A percentile compares a stretch with the other conserved stretches of the same genome.
Evolutionary conservation across 2,113 vertebrate genomes (phyloP).

Genomic region (Alosa alosa): DNA sequence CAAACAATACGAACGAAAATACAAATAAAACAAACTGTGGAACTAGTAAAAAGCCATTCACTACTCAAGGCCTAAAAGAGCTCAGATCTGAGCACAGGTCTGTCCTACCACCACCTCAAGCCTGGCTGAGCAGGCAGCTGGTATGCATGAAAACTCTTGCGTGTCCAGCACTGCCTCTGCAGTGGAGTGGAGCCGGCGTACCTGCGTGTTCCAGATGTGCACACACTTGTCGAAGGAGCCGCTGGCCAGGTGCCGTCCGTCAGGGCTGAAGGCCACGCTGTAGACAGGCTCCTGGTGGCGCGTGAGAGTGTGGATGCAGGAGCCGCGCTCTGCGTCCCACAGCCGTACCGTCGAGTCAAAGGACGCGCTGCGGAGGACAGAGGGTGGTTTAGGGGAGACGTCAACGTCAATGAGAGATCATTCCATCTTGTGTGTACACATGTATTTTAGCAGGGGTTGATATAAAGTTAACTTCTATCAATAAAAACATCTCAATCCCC

Average conservation of each 20-base stretch:
- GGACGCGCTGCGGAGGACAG: slow-evolving; percentile 77
- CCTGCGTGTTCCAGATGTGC: slow-evolving; percentile 99
- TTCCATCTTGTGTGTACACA: background rate
- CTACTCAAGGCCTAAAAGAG: too few species aligned
- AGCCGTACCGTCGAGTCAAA: slow-evolving; percentile 97
- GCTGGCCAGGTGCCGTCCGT: slow-evolving; percentile 94
- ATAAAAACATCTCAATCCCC: too few species aligned
- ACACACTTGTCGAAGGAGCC: slow-evolving; percentile 99
- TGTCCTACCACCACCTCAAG: too few species aligned
- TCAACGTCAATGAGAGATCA: background rate
- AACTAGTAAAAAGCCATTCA: too few species aligned
- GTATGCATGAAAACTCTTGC: background rate
- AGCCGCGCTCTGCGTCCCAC: slow-evolving; percentile 97
- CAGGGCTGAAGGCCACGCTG: slow-evolving; percentile 98
- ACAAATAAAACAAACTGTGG: too few species aligned
- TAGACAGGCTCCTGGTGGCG: slow-evolving; percentile 99
- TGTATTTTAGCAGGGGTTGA: too few species aligned
- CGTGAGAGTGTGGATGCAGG: slow-evolving; percentile 97
- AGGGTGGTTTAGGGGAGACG: background rate
- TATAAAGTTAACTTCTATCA: too few species aligned
- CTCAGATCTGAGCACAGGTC: too few species aligned
- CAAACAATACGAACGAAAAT: background rate
- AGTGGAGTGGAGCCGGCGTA: slow-evolving; percentile 50
- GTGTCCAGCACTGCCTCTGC: background rate
- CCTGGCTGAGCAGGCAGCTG: too few species aligned